Conservation (phyloP, 1,140 invertebrate species). For the Papilio polyxenes region DNA sequence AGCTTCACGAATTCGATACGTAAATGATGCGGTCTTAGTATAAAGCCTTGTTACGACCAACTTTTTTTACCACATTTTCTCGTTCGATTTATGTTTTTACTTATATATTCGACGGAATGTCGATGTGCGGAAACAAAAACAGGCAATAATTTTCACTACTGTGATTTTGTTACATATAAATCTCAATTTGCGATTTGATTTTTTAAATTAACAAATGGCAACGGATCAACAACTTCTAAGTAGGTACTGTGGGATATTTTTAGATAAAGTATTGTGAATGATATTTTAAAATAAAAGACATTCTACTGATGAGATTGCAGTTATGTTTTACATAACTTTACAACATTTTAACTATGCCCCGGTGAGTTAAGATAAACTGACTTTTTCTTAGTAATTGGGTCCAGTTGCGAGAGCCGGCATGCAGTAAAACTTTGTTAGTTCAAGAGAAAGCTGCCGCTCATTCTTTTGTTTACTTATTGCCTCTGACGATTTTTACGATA, state of each 20-base stretch:
- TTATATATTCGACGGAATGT: conserved; percentile 8
- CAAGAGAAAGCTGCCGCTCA: conserved; percentile 21
- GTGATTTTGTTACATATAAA: not conserved
- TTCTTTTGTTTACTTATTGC: conserved; percentile 23
- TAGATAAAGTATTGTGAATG: not conserved
- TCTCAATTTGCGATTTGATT: not conserved
- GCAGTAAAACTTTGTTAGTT: conserved; percentile 24
- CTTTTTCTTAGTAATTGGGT: conserved; percentile 12
- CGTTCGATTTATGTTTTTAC: conserved; percentile 11
- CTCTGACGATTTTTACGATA: conserved; percentile 14
- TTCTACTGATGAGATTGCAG: not conserved
- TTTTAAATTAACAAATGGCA: not conserved
- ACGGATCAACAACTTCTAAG: not conserved
- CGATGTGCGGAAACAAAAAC: conserved; percentile 5
- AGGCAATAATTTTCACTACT: conserved; percentile 1
- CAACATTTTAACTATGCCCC: not conserved
- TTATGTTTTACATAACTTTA: not conserved
- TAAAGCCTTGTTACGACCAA: not conserved
- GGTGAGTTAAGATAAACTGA: not conserved
- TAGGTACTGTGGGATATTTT: not conserved
- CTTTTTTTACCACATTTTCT: conserved; percentile 23
- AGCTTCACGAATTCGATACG: conserved; percentile 58
- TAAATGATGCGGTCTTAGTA: conserved; percentile 42
- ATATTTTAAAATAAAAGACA: not conserved
- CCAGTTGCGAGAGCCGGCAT: conserved; percentile 13